A percentile compares a stretch with the other conserved stretches of the same genome.
Evolutionary conservation across 2,888 invertebrate species (phyloP).

Genomic region (Strigamia transsilvanica): DNA sequence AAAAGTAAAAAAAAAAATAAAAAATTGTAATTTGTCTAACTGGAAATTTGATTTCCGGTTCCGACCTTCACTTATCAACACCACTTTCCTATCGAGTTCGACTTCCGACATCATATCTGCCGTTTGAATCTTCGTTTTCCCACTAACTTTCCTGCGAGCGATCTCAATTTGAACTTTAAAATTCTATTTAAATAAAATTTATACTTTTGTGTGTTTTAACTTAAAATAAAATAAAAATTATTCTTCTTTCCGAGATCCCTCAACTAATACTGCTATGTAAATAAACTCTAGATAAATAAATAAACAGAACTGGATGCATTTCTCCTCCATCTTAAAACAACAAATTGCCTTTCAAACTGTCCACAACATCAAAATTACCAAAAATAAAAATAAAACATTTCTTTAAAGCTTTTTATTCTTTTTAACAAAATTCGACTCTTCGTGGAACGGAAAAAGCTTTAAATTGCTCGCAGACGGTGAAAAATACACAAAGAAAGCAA

Average conservation of each 20-base stretch:
- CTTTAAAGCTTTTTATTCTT: too few species aligned
- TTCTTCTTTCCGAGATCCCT: too few species aligned
- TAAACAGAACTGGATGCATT: neutral
- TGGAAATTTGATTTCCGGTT: conserved; percentile 17
- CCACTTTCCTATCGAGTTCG: neutral
- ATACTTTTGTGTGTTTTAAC: neutral
- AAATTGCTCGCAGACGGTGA: neutral
- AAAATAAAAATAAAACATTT: neutral
- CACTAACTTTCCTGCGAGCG: too few species aligned
- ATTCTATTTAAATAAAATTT: too few species aligned
- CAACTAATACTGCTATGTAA: neutral
- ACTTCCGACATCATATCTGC: neutral
- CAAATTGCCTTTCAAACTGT: neutral
- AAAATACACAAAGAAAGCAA: neutral
- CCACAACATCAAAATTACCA: neutral
- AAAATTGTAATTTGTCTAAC: conserved; percentile 18
- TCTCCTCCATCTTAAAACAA: neutral
- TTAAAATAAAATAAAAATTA: neutral
- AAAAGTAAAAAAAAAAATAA: neutral
- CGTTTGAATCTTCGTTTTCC: neutral
- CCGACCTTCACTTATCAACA: conserved; percentile 16
- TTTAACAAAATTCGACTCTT: neutral
- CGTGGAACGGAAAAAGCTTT: neutral
- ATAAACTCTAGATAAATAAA: neutral
- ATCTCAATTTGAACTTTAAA: too few species aligned